phyloP scores from a whole-genome alignment of 1,140 invertebrate genomes.

The Monochamus saltuarius region DNA sequence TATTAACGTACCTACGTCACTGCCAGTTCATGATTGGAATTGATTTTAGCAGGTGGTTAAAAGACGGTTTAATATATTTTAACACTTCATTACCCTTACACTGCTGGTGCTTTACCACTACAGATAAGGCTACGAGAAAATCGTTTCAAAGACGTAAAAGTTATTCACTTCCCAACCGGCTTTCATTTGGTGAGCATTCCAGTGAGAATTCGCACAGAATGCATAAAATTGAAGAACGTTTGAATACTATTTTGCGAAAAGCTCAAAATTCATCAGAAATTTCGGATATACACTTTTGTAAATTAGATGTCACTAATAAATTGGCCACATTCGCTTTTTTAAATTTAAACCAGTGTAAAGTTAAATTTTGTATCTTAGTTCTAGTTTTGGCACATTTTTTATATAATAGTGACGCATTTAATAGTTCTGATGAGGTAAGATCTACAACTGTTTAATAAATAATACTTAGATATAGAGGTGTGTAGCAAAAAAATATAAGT shows the following conservation, averaged over 20 bases:
- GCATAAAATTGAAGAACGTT: constrained; percentile 37
- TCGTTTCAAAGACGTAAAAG: not conserved
- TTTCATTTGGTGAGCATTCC: not conserved
- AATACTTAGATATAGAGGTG: not conserved
- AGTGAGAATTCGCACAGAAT: constrained; percentile 19
- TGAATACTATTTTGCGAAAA: constrained; percentile 31
- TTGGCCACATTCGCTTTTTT: no score
- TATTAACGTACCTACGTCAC: no score
- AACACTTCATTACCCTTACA: constrained; percentile 19
- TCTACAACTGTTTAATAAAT: not conserved
- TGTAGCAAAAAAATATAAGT: not conserved
- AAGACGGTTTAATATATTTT: not conserved
- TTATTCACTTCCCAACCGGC: constrained; percentile 6
- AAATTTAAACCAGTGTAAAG: no score
- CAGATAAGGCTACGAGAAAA: not conserved
- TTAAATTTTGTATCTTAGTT: no score
- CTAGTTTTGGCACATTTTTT: constrained; percentile 10
- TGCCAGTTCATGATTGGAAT: no score
- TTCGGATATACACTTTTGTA: constrained; percentile 8
- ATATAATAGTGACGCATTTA: not conserved
- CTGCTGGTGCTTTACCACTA: constrained; percentile 20
- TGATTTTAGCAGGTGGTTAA: no score
- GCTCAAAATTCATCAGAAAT: constrained; percentile 26
- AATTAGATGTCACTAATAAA: constrained; percentile 26
- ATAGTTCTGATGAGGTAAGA: not conserved